These are phyloP conservation scores for Procambarus virginalis DNA, from an alignment of 1,140 invertebrate species.

Conservation along the genomic window DNA sequence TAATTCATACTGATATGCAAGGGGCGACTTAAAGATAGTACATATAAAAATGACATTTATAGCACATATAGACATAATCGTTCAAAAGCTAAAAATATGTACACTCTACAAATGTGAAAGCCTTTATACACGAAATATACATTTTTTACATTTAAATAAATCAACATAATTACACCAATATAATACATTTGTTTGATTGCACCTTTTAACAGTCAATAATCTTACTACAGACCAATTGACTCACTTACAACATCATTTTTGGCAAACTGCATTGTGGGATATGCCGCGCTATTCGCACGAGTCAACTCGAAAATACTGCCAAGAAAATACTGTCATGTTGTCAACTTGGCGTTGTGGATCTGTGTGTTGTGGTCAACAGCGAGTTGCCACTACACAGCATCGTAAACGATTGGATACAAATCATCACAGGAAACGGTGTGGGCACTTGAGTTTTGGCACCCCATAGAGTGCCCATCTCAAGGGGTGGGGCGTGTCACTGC, in stretches of 20 bases:
- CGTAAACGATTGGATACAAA: slow-evolving; percentile 4
- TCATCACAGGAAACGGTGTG: slow-evolving; percentile 21
- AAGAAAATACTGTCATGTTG: background rate
- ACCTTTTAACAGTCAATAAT: background rate
- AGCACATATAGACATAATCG: slow-evolving; percentile 45
- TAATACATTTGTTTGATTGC: slow-evolving; percentile 45
- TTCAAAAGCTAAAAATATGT: slow-evolving; percentile 43
- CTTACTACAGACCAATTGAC: slow-evolving; percentile 9
- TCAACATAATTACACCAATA: slow-evolving; percentile 37
- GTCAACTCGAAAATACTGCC: background rate
- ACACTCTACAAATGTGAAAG: slow-evolving; percentile 42
- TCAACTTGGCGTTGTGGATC: no score
- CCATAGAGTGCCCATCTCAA: background rate
- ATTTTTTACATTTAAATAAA: slow-evolving; percentile 40
- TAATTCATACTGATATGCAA: slow-evolving; percentile 57
- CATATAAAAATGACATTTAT: slow-evolving; percentile 45
- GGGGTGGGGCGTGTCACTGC: background rate
- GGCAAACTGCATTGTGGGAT: background rate
- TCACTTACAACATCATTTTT: background rate
- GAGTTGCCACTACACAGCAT: background rate
- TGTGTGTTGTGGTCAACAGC: background rate
- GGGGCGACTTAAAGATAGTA: slow-evolving; percentile 30
- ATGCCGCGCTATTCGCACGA: background rate
- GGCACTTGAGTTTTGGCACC: background rate
- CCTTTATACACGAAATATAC: slow-evolving; percentile 44